These are phyloP conservation scores for Ectemnius continuus DNA, from an alignment of 2,888 invertebrate genomes.

Conservation along the genomic window DNA sequence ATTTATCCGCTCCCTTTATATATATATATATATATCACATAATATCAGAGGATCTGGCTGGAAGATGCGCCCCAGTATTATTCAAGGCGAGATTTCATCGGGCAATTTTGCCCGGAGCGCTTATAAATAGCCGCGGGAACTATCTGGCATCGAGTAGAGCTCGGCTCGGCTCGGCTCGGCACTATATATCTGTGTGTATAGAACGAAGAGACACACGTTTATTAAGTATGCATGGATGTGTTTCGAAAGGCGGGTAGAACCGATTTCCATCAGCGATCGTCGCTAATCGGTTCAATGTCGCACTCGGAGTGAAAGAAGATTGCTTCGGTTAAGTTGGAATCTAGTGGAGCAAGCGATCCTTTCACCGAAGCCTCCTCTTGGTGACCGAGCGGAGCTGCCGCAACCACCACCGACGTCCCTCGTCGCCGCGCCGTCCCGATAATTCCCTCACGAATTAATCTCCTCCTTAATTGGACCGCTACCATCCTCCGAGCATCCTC, in stretches of 20 bases:
- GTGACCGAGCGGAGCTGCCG: background rate
- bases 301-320: conserved; percentile 19
- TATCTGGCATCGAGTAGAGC: background rate
- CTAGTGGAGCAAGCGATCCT: conserved; percentile 24
- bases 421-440: background rate
- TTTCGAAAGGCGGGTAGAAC: conserved; percentile 19
- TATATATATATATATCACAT: too few relatives aligned
- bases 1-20: too few relatives aligned
- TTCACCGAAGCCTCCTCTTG: conserved; percentile 35
- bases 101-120: background rate
- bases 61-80: background rate
- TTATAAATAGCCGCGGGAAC: conserved; percentile 14
- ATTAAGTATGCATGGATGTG: too few relatives aligned
- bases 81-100: background rate
- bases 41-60: background rate
- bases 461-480: conserved; percentile 5
- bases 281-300: conserved; percentile 61
- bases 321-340: conserved; percentile 13
- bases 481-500: background rate
- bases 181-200: too few relatives aligned
- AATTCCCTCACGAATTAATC: conserved; percentile 13
- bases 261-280: conserved; percentile 32
- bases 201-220: background rate
- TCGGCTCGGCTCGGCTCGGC: too few relatives aligned
- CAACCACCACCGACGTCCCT: background rate